Evolutionary conservation across 2,888 invertebrate genomes (phyloP).

Genomic region (Liposcelis brunnea): DNA sequence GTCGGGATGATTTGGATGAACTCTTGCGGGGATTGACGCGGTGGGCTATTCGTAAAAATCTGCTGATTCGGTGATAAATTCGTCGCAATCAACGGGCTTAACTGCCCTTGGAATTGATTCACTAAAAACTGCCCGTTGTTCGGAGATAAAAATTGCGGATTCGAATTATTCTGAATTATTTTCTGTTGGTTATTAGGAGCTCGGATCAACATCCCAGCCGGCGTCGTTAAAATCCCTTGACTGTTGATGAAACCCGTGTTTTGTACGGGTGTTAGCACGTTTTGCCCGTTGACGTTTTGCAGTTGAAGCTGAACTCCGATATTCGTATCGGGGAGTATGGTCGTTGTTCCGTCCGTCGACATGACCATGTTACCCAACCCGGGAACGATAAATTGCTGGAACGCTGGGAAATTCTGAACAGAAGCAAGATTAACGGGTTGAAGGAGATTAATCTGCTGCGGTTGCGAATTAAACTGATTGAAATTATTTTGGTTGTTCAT

Average conservation of each 20-base stretch:
- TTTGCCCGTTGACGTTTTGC: constrained; percentile 64
- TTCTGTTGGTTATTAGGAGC: constrained; percentile 53
- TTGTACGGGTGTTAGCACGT: constrained; percentile 55
- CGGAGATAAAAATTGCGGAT: constrained; percentile 55
- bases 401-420: constrained; percentile 57
- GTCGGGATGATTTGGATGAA: constrained; percentile 34
- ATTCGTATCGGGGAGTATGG: constrained; percentile 50
- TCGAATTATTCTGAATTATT: constrained; percentile 46
- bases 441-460: constrained; percentile 50
- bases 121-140: constrained; percentile 57
- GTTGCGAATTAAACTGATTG: constrained; percentile 44
- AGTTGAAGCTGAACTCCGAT: constrained; percentile 58
- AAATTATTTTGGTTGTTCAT: constrained; percentile 52
- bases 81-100: constrained; percentile 58
- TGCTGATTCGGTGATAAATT: constrained; percentile 36
- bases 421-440: constrained; percentile 56
- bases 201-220: constrained; percentile 61
- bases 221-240: constrained; percentile 46
- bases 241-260: constrained; percentile 33
- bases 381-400: constrained; percentile 69
- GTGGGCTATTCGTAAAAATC: constrained; percentile 41
- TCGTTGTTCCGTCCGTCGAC: constrained; percentile 53
- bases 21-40: constrained; percentile 45
- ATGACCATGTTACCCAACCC: constrained; percentile 68
- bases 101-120: constrained; percentile 29